These are phyloP conservation scores for Anoncus sp. DNA, from an alignment of 2,888 invertebrate species.

Conservation along the genomic window DNA sequence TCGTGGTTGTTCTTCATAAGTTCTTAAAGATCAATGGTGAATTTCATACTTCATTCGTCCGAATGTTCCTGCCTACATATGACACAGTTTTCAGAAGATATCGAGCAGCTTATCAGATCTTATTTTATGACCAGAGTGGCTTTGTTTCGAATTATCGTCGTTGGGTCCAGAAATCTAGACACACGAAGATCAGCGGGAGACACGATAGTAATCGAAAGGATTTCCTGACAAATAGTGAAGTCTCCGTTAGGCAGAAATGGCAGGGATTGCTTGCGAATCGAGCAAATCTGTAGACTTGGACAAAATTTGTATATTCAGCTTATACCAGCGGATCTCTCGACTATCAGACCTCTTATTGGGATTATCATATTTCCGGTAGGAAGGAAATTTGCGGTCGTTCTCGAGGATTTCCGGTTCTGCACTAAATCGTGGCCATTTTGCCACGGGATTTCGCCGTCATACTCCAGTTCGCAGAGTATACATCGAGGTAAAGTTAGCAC, in stretches of 20 bases:
- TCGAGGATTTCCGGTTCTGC: conserved; percentile 14
- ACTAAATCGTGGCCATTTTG: conserved; percentile 16
- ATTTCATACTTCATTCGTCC: too few relatives aligned
- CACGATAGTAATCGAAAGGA: background rate
- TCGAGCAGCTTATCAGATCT: too few relatives aligned
- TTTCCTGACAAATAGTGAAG: background rate
- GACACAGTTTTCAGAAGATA: too few relatives aligned
- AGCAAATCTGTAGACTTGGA: background rate
- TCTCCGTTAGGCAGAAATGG: background rate
- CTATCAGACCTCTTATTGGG: background rate
- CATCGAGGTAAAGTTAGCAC: background rate
- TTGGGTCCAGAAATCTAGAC: background rate
- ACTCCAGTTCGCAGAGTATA: background rate
- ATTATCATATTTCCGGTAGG: conserved; percentile 28
- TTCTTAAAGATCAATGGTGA: too few relatives aligned
- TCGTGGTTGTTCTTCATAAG: too few relatives aligned
- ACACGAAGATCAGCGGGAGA: too few relatives aligned
- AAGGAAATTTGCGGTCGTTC: conserved; percentile 25
- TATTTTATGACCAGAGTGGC: background rate
- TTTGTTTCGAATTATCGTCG: background rate
- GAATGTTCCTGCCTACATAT: too few relatives aligned
- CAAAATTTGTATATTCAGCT: conserved; percentile 12
- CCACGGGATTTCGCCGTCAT: conserved; percentile 5
- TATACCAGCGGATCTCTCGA: background rate
- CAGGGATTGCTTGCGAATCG: background rate